Evolutionary conservation across 2,113 vertebrate species (phyloP), one percentile per base, ranked within the genome.

Genomic region (Pachyramphus minor): DNA sequence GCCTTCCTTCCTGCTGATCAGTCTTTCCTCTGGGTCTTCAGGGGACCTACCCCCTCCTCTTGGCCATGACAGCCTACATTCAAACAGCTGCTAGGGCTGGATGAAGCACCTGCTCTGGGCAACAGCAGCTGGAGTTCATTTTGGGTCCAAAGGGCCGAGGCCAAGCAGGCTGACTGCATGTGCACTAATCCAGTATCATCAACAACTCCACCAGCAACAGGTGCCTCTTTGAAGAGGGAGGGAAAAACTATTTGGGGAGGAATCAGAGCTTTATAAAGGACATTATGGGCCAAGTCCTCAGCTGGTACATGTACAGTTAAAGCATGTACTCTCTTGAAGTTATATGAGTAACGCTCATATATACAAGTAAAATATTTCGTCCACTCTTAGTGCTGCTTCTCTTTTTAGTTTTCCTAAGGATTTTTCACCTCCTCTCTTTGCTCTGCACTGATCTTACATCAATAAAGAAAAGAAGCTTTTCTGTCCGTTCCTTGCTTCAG

Each of bases 91-190:
- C 87, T 91, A 9, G 8, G 84, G 78, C 93, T 97, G 96, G 93
- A 96, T 94, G 96, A 96, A 97, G 94, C 97, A 97, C 96, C 97
- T 97, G 97, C 97, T 97, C 89, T 60, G 77, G 89, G 71, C 79
- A 96, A 31, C 89, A 97, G 96, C 97, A 97, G 97, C 97, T 97
- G 97, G 97, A 97, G 96, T 95, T 97, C 97, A 96, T 96, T 97
- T 96, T 97, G 94, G 96, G 96, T 97, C 96, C 96, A 97, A 96
- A 96, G 94, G 79, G 82, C 89, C 1, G 45, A 87, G 96, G 96
- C 97, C 93, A 95, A 93, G 94, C 87, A 89, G 94, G 93, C 96
- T 90, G 97, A 96, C 93, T 62, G 68, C 96, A 91, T 97, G 96
- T 97, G 95, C 95, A 86, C 87, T 97, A 97, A 97, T 97, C 96